These are phyloP conservation scores for Liolophura sinensis DNA, from an alignment of 1,140 invertebrate genomes.

Conservation along the genomic window DNA sequence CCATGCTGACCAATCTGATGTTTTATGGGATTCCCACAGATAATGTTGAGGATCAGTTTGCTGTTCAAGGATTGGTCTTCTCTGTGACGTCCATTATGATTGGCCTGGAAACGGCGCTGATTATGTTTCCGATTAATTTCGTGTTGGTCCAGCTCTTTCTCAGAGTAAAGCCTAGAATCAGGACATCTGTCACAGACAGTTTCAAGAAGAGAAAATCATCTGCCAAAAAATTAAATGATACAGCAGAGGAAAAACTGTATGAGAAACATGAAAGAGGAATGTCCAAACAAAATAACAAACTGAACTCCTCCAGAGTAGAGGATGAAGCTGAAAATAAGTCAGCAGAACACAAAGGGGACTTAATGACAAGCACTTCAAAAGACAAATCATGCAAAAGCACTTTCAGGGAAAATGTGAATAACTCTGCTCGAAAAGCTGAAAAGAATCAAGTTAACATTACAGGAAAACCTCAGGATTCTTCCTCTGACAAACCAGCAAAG, in stretches of 20 bases:
- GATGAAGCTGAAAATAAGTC: not conserved
- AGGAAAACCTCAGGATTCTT: too few species aligned
- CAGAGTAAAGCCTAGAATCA: not conserved
- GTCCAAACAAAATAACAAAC: not conserved
- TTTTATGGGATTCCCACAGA: constrained; percentile 46
- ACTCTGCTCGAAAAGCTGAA: too few species aligned
- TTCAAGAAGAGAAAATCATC: too few species aligned
- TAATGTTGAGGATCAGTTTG: constrained; percentile 27
- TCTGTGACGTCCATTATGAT: constrained; percentile 31
- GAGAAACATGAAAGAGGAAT: not conserved
- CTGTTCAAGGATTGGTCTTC: constrained; percentile 13
- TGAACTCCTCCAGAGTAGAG: not conserved
- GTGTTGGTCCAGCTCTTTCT: constrained; percentile 39
- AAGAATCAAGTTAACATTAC: too few species aligned
- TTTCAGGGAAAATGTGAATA: too few species aligned
- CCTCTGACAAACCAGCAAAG: too few species aligned
- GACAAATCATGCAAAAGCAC: not conserved
- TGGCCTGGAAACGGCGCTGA: constrained; percentile 37
- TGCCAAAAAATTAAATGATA: not conserved
- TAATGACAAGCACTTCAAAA: not conserved
- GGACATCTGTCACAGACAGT: too few species aligned
- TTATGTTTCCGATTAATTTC: constrained; percentile 42
- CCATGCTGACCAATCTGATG: constrained; percentile 49
- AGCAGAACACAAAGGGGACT: not conserved
- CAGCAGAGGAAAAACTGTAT: constrained; percentile 2